Base-by-base conservation (phyloP, 2,113 vertebrate genomes). In the Charina bottae region DNA sequence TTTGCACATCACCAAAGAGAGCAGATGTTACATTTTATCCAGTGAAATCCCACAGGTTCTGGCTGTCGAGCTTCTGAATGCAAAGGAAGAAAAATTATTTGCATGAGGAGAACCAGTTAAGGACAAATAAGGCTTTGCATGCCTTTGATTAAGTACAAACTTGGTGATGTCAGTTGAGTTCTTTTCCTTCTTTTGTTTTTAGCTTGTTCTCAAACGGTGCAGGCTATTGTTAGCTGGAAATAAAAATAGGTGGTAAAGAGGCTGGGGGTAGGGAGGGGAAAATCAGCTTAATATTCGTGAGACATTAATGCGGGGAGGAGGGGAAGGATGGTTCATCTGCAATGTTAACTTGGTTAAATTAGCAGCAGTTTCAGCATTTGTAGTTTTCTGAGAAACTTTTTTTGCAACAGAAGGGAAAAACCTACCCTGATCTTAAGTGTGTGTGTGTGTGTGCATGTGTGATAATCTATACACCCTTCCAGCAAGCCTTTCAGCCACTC, bases 331-430 rank as follows among this genome's bases (percentile, higher is more conserved):
- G 0, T 15, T 53, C 8, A 2, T 59, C 59, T 89, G 7, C 23
- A 4, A 5, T 4, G 89, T 90, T 62, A 33, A n/a, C 83, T 24
- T 19, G 28, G 1, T 84, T 19, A 13, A 64, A 53, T 37, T 4
- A 90, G 72, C 21, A 53, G 60, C 13, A 90, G 21, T 87, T 21
- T 85, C 7, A 89, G 26, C 46, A 83, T 17, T 87, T 28, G 58
- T 54, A 88, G 23, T 89, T 92, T 90, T 92, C n/a, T 89, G 24
- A 83, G 90, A 64, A 87, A 90, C 84, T 49, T 9, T 85, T 85
- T 42, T 93, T 93, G 72, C 28, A 24, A 9, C 28, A 90, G 0
- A 56, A n/a, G n/a, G 59, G 21, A n/a, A 3, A 26, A 54, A 12
- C 26, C 46, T 3, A 53, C 72, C 10, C 12, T 21, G 33, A 0